Base-by-base conservation (phyloP, 1,140 invertebrate species). In the Planococcus citri region DNA sequence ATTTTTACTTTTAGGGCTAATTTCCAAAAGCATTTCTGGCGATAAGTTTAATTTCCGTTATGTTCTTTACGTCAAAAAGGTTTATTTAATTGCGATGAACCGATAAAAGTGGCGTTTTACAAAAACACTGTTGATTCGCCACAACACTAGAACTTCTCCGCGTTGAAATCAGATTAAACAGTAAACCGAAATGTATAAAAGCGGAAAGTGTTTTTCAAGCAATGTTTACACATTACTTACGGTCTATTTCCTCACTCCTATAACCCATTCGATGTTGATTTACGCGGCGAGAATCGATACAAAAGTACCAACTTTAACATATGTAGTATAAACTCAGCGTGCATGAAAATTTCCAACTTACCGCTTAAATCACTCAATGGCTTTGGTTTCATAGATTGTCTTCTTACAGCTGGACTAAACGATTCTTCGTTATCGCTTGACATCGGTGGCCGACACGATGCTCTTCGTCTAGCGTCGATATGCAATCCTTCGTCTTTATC, bases 391-490 rank as follows among this genome's bases (percentile, higher is more conserved):
- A 51, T 51, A 51, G 41, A 51, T 51, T 51, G 41, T 51, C 41
- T 4, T 51, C 41, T 51, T 33, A 33, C 29, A 33, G 29, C 4
- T 14, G 3, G 12, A 20, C 41, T 51, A 20, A 51, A 51, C 41
- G 80, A 37, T 68, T 85, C 84, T 71, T 82, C 80, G n/a, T 79
- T 76, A 1, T 72, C 72, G 33, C n/a, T 27, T 1, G 70, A 12
- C 17, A 38, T 68, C 8, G 70, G 37, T 10, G 33, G 57, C 10
- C 70, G 24, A 41, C 58, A 68, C 57, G 70, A 29, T 21, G 71
- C 70, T 67, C 64, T 41, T 6, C 67, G 68, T 17, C 58, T 51
- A 20, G 12, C n/a, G 17, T 51, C 41, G 41, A 51, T 51, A 20
- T 51, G 41, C 41, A 51, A 51, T 51, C 41, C 41, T 51, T 51